A percentile compares a stretch with the other conserved stretches of the same genome.
Evolutionary conservation across 2,113 vertebrate genomes (phyloP).

Genomic region (human): DNA sequence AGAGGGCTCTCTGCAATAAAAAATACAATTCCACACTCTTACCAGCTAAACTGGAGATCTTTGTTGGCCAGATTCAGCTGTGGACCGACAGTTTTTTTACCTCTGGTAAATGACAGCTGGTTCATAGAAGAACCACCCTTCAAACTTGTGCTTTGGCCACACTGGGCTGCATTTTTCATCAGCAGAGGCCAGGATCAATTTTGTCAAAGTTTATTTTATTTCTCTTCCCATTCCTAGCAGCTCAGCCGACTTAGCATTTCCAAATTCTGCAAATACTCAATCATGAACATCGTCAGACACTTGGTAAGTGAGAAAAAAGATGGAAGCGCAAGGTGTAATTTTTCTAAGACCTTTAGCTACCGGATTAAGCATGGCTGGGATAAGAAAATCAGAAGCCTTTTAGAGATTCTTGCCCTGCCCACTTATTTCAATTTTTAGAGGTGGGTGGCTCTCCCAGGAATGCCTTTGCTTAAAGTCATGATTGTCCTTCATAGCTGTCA

Average conservation of each 20-base stretch:
- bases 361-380: not conserved
- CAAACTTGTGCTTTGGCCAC: not conserved
- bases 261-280: not conserved
- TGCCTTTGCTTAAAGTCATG: not conserved
- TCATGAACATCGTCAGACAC: not conserved
- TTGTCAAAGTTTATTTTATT: constrained; percentile 16
- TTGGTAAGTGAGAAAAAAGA: not conserved
- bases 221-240: not conserved
- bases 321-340: not conserved
- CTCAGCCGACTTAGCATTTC: constrained; percentile 14
- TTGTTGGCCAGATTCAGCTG: not conserved
- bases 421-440: not conserved
- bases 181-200: constrained; percentile 5
- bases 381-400: not conserved
- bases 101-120: not conserved
- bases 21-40: not conserved
- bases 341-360: not conserved
- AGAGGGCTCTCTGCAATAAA: not conserved
- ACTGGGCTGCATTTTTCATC: not conserved
- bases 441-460: not conserved
- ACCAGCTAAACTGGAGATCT: not conserved
- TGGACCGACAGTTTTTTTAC: not conserved
- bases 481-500: not conserved
- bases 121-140: not conserved
- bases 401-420: not conserved